A percentile compares a stretch with the other conserved stretches of the same genome.
phyloP scores from a whole-genome alignment of 2,113 vertebrate genomes.

The Arothron firmamentum region DNA sequence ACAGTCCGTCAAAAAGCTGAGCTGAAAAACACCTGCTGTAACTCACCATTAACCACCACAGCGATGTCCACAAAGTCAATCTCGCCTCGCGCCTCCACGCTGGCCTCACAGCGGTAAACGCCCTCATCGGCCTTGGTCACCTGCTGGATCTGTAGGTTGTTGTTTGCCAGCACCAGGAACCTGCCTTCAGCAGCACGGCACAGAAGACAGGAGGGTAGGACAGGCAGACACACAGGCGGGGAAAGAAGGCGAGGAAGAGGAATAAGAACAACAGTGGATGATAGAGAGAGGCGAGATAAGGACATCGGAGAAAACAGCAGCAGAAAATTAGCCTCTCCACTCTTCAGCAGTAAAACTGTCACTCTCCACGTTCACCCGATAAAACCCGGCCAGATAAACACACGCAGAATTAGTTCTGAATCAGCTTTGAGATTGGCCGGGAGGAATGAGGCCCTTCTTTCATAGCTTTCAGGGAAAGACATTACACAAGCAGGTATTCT shows the following conservation, averaged over 20 bases:
- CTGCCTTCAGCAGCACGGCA: constrained; percentile 75
- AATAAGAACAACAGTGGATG: constrained; percentile 23
- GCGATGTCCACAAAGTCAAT: constrained; percentile 96
- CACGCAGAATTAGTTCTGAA: constrained; percentile 43
- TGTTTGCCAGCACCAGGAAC: constrained; percentile 86
- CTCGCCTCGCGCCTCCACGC: constrained; percentile 95
- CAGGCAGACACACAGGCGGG: not conserved
- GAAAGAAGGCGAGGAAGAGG: constrained; percentile 6
- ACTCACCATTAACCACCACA: constrained; percentile 94
- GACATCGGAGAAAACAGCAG: constrained; percentile 32
- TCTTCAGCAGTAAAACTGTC: constrained; percentile 35
- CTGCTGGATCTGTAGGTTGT: constrained; percentile 92
- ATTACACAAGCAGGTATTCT: constrained; percentile 53
- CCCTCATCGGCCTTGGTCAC: constrained; percentile 96
- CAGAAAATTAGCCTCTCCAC: constrained; percentile 41
- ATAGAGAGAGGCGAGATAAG: constrained; percentile 41
- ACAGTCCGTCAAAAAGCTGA: too few species aligned
- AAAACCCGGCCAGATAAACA: constrained; percentile 56
- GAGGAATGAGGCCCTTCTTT: constrained; percentile 39
- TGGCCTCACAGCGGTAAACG: constrained; percentile 94
- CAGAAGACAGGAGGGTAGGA: constrained; percentile 7
- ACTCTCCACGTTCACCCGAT: constrained; percentile 59
- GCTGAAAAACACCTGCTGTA: not conserved
- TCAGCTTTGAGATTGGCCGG: constrained; percentile 32
- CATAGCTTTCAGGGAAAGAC: constrained; percentile 42